Evolutionary conservation across 1,140 invertebrate genomes (phyloP).

Genomic region (Pseudomyrmex concolor): DNA sequence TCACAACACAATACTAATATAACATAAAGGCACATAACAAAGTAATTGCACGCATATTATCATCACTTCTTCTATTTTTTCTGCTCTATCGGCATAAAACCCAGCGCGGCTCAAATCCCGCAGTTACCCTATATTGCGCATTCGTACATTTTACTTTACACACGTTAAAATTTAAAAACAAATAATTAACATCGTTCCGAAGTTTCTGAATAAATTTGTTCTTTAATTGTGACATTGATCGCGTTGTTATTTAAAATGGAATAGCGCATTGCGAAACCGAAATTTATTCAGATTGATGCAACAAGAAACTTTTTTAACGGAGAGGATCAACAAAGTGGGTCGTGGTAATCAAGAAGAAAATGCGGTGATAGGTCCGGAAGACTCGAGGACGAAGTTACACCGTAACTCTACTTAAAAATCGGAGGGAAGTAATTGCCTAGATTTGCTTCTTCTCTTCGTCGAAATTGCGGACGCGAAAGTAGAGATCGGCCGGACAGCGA

Average conservation of each 20-base stretch:
- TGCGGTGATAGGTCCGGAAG: not conserved
- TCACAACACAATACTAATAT: too few relatives aligned
- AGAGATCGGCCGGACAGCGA: not conserved
- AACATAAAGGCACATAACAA: too few relatives aligned
- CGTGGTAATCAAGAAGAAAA: slow-evolving; percentile 20
- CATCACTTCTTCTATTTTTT: too few relatives aligned
- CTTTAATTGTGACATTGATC: not conserved
- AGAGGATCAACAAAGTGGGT: not conserved
- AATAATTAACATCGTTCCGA: too few relatives aligned
- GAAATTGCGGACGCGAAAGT: slow-evolving; percentile 14
- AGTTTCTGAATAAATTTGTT: too few relatives aligned
- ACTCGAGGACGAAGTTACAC: slow-evolving; percentile 1
- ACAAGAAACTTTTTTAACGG: not conserved
- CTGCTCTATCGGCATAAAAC: too few relatives aligned
- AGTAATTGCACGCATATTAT: too few relatives aligned
- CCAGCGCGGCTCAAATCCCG: too few relatives aligned
- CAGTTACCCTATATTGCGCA: too few relatives aligned
- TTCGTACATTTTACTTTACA: too few relatives aligned
- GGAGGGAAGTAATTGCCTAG: slow-evolving; percentile 33
- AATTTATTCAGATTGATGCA: not conserved
- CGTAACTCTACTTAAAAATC: slow-evolving; percentile 16
- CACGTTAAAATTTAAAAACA: too few relatives aligned
- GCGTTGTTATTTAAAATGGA: not conserved
- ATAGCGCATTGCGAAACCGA: slow-evolving; percentile 5
- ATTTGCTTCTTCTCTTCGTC: slow-evolving; percentile 6